phyloP scores from a whole-genome alignment of 2,888 invertebrate genomes.

The Proisotoma minuta region DNA sequence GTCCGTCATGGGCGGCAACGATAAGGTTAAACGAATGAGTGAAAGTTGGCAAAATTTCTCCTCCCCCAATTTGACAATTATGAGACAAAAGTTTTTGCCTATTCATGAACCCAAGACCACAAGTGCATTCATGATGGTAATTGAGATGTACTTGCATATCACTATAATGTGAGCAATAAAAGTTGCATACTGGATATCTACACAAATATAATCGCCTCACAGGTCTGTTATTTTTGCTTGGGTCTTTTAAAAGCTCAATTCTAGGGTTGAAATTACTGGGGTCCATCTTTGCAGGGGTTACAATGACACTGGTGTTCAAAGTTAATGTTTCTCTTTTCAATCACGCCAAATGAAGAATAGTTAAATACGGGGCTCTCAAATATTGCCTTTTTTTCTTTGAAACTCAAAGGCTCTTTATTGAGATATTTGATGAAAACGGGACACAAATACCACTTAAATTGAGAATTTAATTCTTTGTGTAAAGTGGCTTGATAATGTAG shows the following conservation, averaged over 20 bases:
- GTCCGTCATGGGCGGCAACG: background rate
- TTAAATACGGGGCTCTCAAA: background rate
- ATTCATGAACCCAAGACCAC: background rate
- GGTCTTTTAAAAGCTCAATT: too few species aligned
- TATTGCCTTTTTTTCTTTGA: background rate
- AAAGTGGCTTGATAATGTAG: background rate
- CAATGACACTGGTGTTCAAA: background rate
- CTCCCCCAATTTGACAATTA: background rate
- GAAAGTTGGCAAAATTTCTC: too few species aligned
- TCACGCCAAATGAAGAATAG: background rate
- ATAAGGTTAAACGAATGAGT: background rate
- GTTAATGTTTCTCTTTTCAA: too few species aligned
- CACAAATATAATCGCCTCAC: background rate
- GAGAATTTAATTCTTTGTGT: background rate
- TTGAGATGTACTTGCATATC: background rate
- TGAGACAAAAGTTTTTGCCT: background rate
- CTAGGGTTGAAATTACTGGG: too few species aligned
- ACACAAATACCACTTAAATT: background rate
- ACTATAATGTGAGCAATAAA: background rate
- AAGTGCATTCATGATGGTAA: background rate
- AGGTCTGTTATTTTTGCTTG: too few species aligned
- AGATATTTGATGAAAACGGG: background rate
- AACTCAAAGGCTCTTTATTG: background rate
- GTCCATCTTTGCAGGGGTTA: too few species aligned
- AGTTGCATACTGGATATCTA: background rate